Evolutionary conservation across 2,888 invertebrate species (phyloP), one percentile per base, ranked within the genome.

Genomic region (Salpingus planirostris): DNA sequence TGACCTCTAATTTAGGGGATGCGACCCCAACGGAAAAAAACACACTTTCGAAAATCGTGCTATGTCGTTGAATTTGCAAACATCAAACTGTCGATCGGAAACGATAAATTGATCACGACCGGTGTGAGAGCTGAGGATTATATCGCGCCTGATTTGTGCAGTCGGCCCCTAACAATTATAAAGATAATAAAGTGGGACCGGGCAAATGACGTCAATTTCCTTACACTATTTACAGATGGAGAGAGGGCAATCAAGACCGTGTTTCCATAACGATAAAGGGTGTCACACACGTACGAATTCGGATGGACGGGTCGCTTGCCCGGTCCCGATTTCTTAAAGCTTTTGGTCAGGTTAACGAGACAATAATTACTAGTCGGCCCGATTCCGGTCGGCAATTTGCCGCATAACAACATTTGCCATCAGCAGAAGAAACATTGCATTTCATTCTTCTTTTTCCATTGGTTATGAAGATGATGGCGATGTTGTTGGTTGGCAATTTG

Each of bases 191-290:
- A n/a, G n/a, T 31, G 28, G 41, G 38, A 37, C 43, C 47, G 45
- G 45, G 46, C 46, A 41, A 47, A 47, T 49, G 43, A 38, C 24
- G 30, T 36, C 32, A 29, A 39, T 24, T 39, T 46, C 31, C 38
- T 35, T 42, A 55, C 57, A 58, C 57, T 57, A 57, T 58, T 57
- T 57, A 48, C 52, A 39, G 49, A 46, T 52, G 59, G 56, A 57
- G n/a, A n/a, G n/a, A n/a, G n/a, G n/a, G n/a, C n/a, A n/a, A n/a
- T n/a, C n/a, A n/a, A n/a, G n/a, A n/a, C 59, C 57, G 55, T 57
- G 57, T 46, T 47, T 47, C 33, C 41, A 30, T 40, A 54, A 52
- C 53, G 54, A 46, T 53, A 49, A 54, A 54, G 49, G 47, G 52
- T 46, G 45, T 37, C 44, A 12, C 26, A 39, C 27, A 32, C 28